Evolutionary conservation across 2,113 vertebrate species (phyloP), one percentile per base, ranked within the genome.

Genomic region (Dendrocopos noguchii): DNA sequence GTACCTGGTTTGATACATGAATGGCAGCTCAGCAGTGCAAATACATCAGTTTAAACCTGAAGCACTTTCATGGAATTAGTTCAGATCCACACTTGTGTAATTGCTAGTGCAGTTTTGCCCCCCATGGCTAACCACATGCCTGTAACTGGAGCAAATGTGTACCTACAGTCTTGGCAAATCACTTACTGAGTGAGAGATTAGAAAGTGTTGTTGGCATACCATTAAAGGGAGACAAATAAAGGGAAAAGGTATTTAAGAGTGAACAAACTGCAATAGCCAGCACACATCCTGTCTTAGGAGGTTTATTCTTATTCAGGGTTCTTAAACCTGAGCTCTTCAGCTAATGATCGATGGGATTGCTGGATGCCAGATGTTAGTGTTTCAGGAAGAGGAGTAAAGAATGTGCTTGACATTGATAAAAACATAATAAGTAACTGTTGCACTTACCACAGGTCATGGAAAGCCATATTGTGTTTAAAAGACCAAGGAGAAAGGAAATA

Each of bases 191-290:
- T 83, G 88, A 96, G 88, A 95, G 84, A 84, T 53, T 46, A 81
- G 92, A 87, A 95, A 95, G 89, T 86, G 87, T 74, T 91, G 88
- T 86, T 97, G 97, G 95, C 95, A 93, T 81, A 61, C 88, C 36
- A 11, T 97, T 97, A 96, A 95, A 95, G 91, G 85, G 95, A 97
- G 95, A 96, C 80, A 97, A 96, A 96, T 95, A 96, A 95, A 84
- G 59, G 88, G 39, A 94, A 93, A 76, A 94, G 65, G 80, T 92
- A 95, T 96, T 97, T 97, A 97, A 95, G 82, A 96, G 70, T 80
- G 91, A 96, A 61, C 28, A 61, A 84, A 89, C 64, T 57, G 83
- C 93, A 95, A 95, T 68, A 91, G 91, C 87, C 90, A 91, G 83
- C 92, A 87, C 44, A 91, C 65, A 78, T 85, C 79, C 64, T 73